These are phyloP conservation scores for Melolontha melolontha DNA, from an alignment of 2,888 invertebrate species.

Conservation along the genomic window DNA sequence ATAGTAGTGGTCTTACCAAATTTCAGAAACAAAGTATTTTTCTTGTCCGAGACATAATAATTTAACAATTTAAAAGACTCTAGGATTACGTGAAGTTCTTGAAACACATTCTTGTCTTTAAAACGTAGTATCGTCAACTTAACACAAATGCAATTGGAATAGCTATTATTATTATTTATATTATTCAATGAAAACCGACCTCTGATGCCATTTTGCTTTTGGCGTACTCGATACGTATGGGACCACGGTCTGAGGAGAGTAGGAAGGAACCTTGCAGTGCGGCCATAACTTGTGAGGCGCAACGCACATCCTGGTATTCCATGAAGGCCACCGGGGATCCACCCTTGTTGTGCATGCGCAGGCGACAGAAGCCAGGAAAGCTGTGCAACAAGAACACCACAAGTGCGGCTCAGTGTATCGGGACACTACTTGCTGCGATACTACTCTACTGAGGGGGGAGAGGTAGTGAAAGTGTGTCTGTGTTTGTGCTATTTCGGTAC, in stretches of 20 bases:
- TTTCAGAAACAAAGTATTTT: background rate
- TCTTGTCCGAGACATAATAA: too few species aligned
- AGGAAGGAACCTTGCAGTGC: conserved; percentile 96
- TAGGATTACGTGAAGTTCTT: too few species aligned
- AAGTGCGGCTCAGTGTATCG: conserved; percentile 56
- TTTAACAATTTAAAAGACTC: too few species aligned
- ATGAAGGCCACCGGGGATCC: conserved; percentile 97
- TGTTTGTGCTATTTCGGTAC: conserved; percentile 33
- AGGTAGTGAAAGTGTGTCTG: conserved; percentile 4
- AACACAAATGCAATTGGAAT: too few species aligned
- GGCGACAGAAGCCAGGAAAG: conserved; percentile 98
- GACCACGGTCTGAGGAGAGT: conserved; percentile 95
- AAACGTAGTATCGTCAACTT: too few species aligned
- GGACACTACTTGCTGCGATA: conserved; percentile 30
- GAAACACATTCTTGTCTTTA: too few species aligned
- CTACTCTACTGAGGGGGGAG: conserved; percentile 21
- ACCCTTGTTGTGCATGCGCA: conserved; percentile 93
- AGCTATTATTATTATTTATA: background rate
- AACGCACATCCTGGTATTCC: conserved; percentile 94
- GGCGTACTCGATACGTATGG: conserved; percentile 98
- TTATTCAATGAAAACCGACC: conserved; percentile 65
- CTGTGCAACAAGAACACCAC: conserved; percentile 75
- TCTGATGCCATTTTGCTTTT: conserved; percentile 97
- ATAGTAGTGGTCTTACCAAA: background rate
- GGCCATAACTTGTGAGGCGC: conserved; percentile 92